A percentile compares a stretch with the other conserved stretches of the same genome.
These are phyloP conservation scores for Lochmaea crataegi DNA, from an alignment of 2,888 invertebrate genomes.

Conservation along the genomic window DNA sequence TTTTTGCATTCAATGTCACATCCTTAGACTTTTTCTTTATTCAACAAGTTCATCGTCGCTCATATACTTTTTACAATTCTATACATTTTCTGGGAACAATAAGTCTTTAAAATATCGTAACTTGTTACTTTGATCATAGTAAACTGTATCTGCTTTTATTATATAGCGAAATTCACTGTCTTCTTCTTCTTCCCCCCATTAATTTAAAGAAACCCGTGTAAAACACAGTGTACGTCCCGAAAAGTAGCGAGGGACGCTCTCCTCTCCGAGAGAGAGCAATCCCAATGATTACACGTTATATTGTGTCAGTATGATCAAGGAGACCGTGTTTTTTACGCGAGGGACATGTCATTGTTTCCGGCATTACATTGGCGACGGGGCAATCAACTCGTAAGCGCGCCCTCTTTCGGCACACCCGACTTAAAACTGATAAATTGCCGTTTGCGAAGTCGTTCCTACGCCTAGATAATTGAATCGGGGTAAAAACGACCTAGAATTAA, in stretches of 20 bases:
- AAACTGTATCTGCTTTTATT: background rate
- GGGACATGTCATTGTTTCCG: slow-evolving; percentile 63
- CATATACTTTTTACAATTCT: too few relatives aligned
- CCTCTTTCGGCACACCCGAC: slow-evolving; percentile 38
- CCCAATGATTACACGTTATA: slow-evolving; percentile 62
- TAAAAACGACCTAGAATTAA: slow-evolving; percentile 38
- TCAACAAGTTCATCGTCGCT: background rate
- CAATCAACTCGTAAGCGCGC: slow-evolving; percentile 44
- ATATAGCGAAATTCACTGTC: background rate
- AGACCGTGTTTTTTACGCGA: slow-evolving; percentile 63
- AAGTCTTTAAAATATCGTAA: background rate
- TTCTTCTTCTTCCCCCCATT: slow-evolving; percentile 10
- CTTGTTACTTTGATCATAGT: background rate
- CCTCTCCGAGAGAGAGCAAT: slow-evolving; percentile 35
- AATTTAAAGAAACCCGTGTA: slow-evolving; percentile 36
- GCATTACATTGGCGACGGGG: slow-evolving; percentile 47
- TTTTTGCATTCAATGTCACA: too few relatives aligned
- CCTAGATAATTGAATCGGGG: slow-evolving; percentile 46
- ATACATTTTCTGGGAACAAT: too few relatives aligned
- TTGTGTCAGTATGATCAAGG: slow-evolving; percentile 63
- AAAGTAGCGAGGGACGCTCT: slow-evolving; percentile 31
- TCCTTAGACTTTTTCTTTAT: too few relatives aligned
- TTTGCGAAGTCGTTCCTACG: slow-evolving; percentile 41
- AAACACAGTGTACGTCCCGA: slow-evolving; percentile 32
- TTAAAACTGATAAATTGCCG: slow-evolving; percentile 52